Base-by-base conservation (phyloP, 2,888 invertebrate species). In the Catocala nupta region DNA sequence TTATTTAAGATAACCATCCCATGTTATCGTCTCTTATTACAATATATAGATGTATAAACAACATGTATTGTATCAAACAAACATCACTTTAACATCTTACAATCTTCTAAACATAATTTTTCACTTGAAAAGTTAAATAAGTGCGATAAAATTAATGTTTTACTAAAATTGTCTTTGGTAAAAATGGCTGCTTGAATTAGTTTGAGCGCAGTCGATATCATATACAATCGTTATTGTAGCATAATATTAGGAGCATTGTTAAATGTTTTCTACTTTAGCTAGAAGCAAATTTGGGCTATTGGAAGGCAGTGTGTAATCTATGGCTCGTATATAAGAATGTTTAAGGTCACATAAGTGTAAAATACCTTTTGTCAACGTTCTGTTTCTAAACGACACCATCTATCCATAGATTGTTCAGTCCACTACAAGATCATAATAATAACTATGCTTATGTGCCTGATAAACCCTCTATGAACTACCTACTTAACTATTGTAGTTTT, bases 201-300 rank as follows among this genome's bases (percentile, higher is more conserved):
- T 6, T 63, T 43, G 49, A 56, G 53, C 9, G 67, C 63, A 67
- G 68, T 52, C 68, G 33, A 70, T 81, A 68, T 69, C 70, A 72
- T 77, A 77, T 76, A 75, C 76, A 75, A 78, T 75, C 65, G 78
- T 75, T 78, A 79, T 73, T 77, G 72, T 80, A 83, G 77, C 74
- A 74, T 84, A 81, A 78, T 83, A 76, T 78, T 81, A 82, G 76
- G 68, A 72, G 74, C 76, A 81, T 86, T 84, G 86, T 85, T 88
- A 73, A 84, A 83, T 81, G 78, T 87, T 87, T 86, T 86, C 82
- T 86, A 86, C 78, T 72, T 78, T 86, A 86, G 83, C 79, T 81
- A 78, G 82, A 81, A 74, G 69, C 62, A 65, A 72, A 73, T 66
- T 69, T 68, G 65, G 55, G 63, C 69, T 73, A 16, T 66, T 50